Evolutionary conservation across 2,888 invertebrate genomes (phyloP), one percentile per base, ranked within the genome.

Genomic region (Lymantria dispar): DNA sequence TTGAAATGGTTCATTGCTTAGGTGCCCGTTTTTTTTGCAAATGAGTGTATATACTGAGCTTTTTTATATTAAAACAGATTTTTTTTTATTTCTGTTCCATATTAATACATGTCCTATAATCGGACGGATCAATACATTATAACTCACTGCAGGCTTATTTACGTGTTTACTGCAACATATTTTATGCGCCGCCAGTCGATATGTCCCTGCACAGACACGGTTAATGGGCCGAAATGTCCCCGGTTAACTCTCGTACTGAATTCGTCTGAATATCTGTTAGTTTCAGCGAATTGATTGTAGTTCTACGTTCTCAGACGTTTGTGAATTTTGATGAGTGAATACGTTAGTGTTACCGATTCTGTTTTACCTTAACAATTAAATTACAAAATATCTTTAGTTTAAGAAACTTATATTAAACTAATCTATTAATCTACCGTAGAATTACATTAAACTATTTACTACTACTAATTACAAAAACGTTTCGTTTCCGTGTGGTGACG

Each of bases 181-280:
- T 83, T 86, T 80, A 84, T 72, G 70, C 66, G 64, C 59, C 66
- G 61, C 72, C 73, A 80, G 80, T 84, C 85, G 84, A 86, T 85
- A 74, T 70, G 74, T 75, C 64, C 69, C 68, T 64, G 68, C 70
- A 68, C 75, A 77, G 78, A 75, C 80, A 70, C 68, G 51, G 74
- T 74, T 78, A 85, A 83, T 83, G 81, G 80, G 49, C 80, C 78
- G 78, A 70, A 75, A 72, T 76, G 72, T 72, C 68, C 72, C 70
- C 50, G n/a, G 40, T 8, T 40, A 12, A 41, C 47, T 54, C 39
- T 42, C 40, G 15, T 22, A 40, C 48, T 47, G 40, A 48, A 47
- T 54, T 53, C 31, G 33, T 46, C 29, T 15, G 38, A 42, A 31
- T 29, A 29, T 29, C 42, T 40, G 10, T 41, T 36, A 14, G 41